phyloP scores from a whole-genome alignment of 2,797 vertebrate species.

The Pachyuromys duprasi region DNA sequence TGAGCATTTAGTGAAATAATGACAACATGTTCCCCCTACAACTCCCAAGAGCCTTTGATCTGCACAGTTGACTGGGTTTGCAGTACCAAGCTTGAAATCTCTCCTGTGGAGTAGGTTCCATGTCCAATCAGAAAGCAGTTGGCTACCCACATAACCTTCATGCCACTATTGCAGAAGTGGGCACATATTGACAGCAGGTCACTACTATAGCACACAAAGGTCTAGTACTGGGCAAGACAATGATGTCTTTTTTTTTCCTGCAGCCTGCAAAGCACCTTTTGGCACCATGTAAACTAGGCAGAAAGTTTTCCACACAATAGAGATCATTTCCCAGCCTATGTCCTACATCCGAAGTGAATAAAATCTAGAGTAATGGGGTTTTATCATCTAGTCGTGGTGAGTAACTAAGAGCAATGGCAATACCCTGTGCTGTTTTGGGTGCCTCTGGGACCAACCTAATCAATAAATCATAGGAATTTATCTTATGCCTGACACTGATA shows the following conservation, averaged over 20 bases:
- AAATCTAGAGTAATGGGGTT: neutral
- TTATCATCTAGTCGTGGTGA: neutral
- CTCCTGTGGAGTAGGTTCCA: neutral
- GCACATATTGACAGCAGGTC: neutral
- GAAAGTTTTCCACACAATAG: neutral
- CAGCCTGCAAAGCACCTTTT: neutral
- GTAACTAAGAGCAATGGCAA: neutral
- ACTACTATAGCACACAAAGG: neutral
- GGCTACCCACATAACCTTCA: neutral
- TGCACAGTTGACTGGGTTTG: neutral
- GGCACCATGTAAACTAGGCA: neutral
- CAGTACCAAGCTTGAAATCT: neutral
- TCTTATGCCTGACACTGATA: neutral
- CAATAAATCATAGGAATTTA: neutral
- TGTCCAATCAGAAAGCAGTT: neutral
- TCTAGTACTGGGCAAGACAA: neutral
- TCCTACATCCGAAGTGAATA: neutral
- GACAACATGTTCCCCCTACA: neutral
- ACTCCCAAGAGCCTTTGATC: neutral
- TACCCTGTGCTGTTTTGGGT: neutral
- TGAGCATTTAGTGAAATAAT: neutral
- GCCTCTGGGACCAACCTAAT: neutral
- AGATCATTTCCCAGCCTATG: neutral
- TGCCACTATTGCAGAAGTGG: neutral
- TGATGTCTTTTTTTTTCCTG: neutral